Evolutionary conservation across 2,113 vertebrate species (phyloP).

Genomic region (Eublepharis macularius): DNA sequence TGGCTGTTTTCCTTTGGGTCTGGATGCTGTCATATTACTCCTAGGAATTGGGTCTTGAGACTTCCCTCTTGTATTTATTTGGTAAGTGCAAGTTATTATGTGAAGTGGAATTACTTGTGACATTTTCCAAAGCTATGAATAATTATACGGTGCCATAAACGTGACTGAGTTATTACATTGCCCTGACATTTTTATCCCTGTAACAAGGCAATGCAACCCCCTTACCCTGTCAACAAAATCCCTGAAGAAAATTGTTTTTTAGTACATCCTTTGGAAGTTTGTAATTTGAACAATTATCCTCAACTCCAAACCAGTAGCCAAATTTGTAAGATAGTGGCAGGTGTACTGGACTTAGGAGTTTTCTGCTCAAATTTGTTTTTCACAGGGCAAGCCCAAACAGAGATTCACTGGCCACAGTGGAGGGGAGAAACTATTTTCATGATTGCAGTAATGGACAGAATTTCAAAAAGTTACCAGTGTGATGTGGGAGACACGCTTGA

Average conservation of each 20-base stretch:
- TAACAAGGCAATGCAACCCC: conserved; percentile 39
- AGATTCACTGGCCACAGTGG: background rate
- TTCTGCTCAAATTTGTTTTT: no score
- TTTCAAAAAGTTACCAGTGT: background rate
- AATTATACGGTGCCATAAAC: conserved; percentile 61
- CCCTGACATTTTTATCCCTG: conserved; percentile 57
- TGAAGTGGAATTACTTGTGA: conserved; percentile 66
- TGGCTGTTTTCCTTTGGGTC: conserved; percentile 24
- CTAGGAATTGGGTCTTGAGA: conserved; percentile 50
- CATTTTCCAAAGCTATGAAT: conserved; percentile 70
- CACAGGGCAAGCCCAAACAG: background rate
- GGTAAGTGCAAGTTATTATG: conserved; percentile 58
- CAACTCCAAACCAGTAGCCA: no score
- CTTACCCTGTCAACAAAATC: conserved; percentile 10
- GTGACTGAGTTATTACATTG: conserved; percentile 57
- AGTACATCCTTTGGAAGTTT: background rate
- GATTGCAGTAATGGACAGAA: background rate
- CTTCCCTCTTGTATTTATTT: conserved; percentile 59
- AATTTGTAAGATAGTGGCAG: no score
- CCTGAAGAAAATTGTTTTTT: background rate
- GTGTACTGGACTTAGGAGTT: no score
- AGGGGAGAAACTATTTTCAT: background rate
- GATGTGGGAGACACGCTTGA: no score
- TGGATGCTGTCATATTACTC: conserved; percentile 11
- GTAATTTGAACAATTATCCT: no score